Base-by-base conservation (phyloP, 2,113 vertebrate species). In the Chunga burmeisteri region DNA sequence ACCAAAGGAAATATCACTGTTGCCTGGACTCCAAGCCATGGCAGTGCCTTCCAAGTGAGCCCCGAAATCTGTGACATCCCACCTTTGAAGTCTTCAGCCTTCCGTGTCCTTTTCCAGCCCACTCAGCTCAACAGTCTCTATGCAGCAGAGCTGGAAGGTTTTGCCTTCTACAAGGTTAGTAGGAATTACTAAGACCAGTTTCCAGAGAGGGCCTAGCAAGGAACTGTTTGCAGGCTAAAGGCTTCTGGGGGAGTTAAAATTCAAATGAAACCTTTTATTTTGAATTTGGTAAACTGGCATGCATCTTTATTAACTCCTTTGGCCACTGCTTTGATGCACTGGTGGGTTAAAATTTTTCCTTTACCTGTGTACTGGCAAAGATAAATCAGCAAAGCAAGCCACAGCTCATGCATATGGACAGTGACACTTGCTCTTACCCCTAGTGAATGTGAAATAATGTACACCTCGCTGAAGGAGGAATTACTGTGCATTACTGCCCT, bases 111-210 rank as follows among this genome's bases (percentile, higher is more conserved):
- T 73, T 99, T 99, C 96, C 91, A 92, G 20, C 99, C 99, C 1
- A 93, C 97, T 55, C 95, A 98, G 89, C 94, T 96, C 70, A 99
- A 99, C 90, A 90, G 86, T 62, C 95, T 99, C 61, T 99, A 98
- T 6, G 97, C 97, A 11, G 98, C 91, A 2, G 99, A 99, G 80
- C 98, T 99, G 2, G 99, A 99, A 96, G 99, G 98, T 81, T 99
- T 99, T 34, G 98, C 98, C n/a, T 88, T 98, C 53, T 98, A 98
- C 75, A 99, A 99, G 99, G 99, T 99, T 61, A 92, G 97, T 95
- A 86, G 34, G 11, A 81, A 36, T 80, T 81, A 62, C 23, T 78
- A 72, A 70, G 26, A 59, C 7, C 32, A 38, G 29, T n/a, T 73
- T 40, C 42, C 25, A 78, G 55, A 88, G 14, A 63, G 71, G 29